These are phyloP conservation scores for Drosophila nr. perissopoda DNA, from an alignment of 2,888 invertebrate genomes.

Conservation along the genomic window DNA sequence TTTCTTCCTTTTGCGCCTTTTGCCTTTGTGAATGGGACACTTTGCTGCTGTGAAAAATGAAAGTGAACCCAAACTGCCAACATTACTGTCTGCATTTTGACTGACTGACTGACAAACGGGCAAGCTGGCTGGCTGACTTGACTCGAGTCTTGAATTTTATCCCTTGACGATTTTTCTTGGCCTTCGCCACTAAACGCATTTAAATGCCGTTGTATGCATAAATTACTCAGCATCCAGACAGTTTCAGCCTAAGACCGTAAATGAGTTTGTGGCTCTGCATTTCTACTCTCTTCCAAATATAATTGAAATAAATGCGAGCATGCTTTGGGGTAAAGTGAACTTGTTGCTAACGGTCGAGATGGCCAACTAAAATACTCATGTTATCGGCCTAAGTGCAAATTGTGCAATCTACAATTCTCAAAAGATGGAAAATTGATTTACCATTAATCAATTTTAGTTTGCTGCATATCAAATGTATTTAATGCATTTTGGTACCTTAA, in stretches of 20 bases:
- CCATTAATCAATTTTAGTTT: neutral
- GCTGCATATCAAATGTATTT: neutral
- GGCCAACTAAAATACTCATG: constrained; percentile 25
- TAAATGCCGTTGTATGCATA: constrained; percentile 69
- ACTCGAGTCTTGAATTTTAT: neutral
- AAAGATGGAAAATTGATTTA: neutral
- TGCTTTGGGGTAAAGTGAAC: neutral
- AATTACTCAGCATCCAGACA: constrained; percentile 61
- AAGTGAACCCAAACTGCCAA: constrained; percentile 57
- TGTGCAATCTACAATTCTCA: neutral
- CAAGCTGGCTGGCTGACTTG: constrained; percentile 8
- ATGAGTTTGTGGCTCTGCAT: constrained; percentile 53
- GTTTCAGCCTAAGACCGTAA: constrained; percentile 58
- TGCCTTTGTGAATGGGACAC: constrained; percentile 46
- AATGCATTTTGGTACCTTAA: neutral
- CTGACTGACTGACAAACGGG: constrained; percentile 9
- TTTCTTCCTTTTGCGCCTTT: neutral
- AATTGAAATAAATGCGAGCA: constrained; percentile 59
- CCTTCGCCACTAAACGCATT: constrained; percentile 47
- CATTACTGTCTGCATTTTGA: constrained; percentile 31
- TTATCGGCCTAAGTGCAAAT: constrained; percentile 2
- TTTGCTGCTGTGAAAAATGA: constrained; percentile 63
- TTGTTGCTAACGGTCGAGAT: constrained; percentile 34
- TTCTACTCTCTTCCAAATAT: constrained; percentile 13
- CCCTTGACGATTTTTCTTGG: constrained; percentile 14